A percentile compares a stretch with the other conserved stretches of the same genome.
phyloP scores from a whole-genome alignment of 2,888 invertebrate genomes.

The Philaethria dido region DNA sequence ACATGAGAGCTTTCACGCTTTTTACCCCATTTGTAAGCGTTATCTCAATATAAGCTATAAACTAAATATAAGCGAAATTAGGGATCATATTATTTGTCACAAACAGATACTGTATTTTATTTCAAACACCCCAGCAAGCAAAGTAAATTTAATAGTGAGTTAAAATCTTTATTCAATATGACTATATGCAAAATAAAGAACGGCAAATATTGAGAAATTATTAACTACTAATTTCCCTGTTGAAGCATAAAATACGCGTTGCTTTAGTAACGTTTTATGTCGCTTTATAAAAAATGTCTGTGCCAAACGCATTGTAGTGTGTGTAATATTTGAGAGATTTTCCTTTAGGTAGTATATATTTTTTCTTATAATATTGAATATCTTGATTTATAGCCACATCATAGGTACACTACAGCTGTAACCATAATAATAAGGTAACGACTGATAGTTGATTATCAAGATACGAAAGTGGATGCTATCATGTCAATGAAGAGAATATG shows the following conservation, averaged over 20 bases:
- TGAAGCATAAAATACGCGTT: no score
- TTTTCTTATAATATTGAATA: neutral
- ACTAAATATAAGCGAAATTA: no score
- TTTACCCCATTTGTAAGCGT: neutral
- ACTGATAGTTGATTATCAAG: slow-evolving; percentile 23
- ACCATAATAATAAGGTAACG: slow-evolving; percentile 23
- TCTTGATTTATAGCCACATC: slow-evolving; percentile 16
- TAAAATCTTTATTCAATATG: no score
- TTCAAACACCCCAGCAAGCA: no score
- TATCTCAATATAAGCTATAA: neutral
- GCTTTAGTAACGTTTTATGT: no score
- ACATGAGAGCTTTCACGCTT: neutral
- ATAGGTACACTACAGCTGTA: neutral
- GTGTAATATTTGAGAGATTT: no score
- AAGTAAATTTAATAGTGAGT: no score
- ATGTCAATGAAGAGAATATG: neutral
- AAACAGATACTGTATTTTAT: neutral
- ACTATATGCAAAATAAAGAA: neutral
- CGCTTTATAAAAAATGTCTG: neutral
- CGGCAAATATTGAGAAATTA: no score
- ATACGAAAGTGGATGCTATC: neutral
- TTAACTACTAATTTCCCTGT: no score
- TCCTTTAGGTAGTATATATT: no score
- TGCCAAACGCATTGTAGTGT: no score
- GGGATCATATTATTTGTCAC: neutral